Evolutionary conservation across 2,797 vertebrate genomes (phyloP), one percentile per base, ranked within the genome.

Genomic region (Hemibagrus guttatus): DNA sequence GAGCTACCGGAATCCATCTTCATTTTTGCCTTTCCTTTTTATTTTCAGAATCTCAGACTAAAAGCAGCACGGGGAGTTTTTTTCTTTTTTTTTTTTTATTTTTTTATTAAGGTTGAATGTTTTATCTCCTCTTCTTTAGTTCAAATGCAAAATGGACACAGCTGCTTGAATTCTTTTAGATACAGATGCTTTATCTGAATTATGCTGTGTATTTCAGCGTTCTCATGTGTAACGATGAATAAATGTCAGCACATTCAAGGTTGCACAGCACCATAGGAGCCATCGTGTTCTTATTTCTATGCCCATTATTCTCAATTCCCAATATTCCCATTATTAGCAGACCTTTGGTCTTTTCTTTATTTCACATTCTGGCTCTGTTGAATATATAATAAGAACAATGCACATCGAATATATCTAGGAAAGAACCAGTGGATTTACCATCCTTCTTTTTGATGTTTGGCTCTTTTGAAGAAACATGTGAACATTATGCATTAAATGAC

Each of bases 1-100:
- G 83, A 80, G 81, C 86, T 75, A 83, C 84, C 61, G n/a, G 82
- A 85, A 86, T 89, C 83, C 68, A 88, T 90, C 87, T 91, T 91
- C 66, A 88, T 91, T 91, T 89, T 85, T 85, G 26, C 64, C 63
- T 88, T 80, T 87, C 39, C 63, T 35, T 86, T 86, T 86, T 63
- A 58, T 87, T 85, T 86, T 42, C 28, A 35, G 42, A 54, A 69
- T 84, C 87, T 80, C 76, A 63, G 85, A 19, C 84, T 84, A 46
- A 83, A 80, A 83, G 39, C 85, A 88, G 85, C 80, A 56, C 69
- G 35, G 39, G 81, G 56, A 63, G 12, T 0, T 42, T 58, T 35
- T 71, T 58, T 35, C 23, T 64, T 8, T 3, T 52, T 19, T 52
- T 3, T 46, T 82, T 66, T n/a, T 49, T 16, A 2, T 74, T 49